Conservation (phyloP, 2,797 vertebrate species). For the Helarctos malayanus region DNA sequence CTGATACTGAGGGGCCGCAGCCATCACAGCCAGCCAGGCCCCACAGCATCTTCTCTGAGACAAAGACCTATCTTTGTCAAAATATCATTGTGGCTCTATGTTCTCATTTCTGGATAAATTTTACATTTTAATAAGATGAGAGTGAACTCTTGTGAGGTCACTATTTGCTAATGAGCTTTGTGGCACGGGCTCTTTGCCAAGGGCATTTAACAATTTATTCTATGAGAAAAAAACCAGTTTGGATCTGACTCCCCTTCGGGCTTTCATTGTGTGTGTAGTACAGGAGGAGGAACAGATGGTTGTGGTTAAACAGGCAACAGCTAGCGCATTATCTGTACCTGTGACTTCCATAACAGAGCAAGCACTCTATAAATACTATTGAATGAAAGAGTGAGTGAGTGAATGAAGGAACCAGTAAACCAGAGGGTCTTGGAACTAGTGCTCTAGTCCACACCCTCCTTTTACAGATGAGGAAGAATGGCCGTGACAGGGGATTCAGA, state of each 20-base stretch:
- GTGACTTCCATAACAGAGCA: neutral
- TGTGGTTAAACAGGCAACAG: neutral
- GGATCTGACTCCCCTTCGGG: neutral
- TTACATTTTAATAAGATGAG: conserved; percentile 53
- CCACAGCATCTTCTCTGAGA: neutral
- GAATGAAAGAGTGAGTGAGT: neutral
- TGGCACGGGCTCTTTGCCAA: conserved; percentile 3
- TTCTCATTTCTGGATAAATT: conserved; percentile 53
- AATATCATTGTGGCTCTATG: neutral
- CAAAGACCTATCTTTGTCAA: conserved; percentile 4
- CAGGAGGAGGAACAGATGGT: neutral
- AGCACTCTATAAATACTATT: neutral
- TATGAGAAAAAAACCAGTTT: neutral
- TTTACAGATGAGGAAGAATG: neutral
- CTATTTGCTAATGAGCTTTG: neutral
- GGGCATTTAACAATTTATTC: conserved; percentile 20
- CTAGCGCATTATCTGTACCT: neutral
- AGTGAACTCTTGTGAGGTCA: neutral
- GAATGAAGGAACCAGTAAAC: neutral
- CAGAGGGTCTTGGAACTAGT: neutral
- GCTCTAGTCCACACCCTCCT: no score
- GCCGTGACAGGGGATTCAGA: neutral
- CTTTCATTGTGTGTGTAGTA: neutral
- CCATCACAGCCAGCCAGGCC: neutral
- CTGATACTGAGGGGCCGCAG: neutral